These are phyloP conservation scores for Paraplagusia blochii DNA, from an alignment of 2,113 vertebrate genomes.

Conservation along the genomic window DNA sequence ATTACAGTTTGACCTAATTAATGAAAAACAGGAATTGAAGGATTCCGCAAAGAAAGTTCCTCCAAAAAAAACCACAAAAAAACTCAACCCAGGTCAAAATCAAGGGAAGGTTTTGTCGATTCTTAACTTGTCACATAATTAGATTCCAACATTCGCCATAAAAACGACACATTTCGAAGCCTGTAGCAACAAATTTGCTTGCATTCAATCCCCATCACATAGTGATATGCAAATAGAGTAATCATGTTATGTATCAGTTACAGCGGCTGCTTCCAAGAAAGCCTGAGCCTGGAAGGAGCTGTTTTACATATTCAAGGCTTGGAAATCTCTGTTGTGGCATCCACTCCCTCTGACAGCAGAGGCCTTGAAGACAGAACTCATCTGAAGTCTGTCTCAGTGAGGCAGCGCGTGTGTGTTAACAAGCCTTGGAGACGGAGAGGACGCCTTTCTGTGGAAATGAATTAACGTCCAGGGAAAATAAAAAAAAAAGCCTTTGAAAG, in stretches of 20 bases:
- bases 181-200: slow-evolving; percentile 22
- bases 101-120: slow-evolving; percentile 1
- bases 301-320: slow-evolving; percentile 63
- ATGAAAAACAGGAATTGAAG: slow-evolving; percentile 16
- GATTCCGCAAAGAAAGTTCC: background rate
- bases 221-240: slow-evolving; percentile 49
- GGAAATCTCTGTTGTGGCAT: slow-evolving; percentile 52
- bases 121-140: slow-evolving; percentile 11
- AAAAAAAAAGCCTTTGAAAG: background rate
- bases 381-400: slow-evolving; percentile 20
- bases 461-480: slow-evolving; percentile 3
- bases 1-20: slow-evolving; percentile 37
- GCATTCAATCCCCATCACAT: slow-evolving; percentile 43
- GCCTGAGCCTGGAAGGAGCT: slow-evolving; percentile 45
- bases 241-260: slow-evolving; percentile 65
- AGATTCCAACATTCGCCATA: slow-evolving; percentile 9
- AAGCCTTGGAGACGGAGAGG: slow-evolving; percentile 24
- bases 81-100: too few species aligned
- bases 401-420: slow-evolving; percentile 25
- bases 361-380: slow-evolving; percentile 39
- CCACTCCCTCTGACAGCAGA: slow-evolving; percentile 47
- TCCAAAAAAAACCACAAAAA: too few species aligned
- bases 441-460: slow-evolving; percentile 4
- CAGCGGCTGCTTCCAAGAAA: slow-evolving; percentile 44
- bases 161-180: slow-evolving; percentile 14